Evolutionary conservation across 1,140 invertebrate genomes (phyloP).

Genomic region (Pseudomyrmex dendroicus): DNA sequence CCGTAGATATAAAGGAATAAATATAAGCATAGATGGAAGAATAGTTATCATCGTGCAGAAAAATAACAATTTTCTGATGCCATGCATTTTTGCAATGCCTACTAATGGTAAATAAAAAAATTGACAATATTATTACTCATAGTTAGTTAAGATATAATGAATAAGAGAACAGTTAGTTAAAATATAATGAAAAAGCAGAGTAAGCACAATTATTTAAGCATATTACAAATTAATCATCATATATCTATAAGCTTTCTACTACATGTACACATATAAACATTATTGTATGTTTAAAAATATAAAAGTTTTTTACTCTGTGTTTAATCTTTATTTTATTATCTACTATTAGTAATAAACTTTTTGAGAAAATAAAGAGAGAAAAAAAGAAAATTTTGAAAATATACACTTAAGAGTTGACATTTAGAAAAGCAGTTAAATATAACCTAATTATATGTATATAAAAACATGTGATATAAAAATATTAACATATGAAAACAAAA

Average conservation of each 20-base stretch:
- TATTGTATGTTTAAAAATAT: no score
- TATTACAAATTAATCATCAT: neutral
- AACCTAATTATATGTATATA: no score
- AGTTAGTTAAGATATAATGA: neutral
- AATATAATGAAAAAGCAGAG: no score
- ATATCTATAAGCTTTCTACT: neutral
- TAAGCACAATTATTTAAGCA: neutral
- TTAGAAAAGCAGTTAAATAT: no score
- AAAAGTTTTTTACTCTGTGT: no score
- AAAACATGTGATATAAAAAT: no score
- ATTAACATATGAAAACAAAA: no score
- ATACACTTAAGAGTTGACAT: no score
- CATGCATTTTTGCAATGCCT: constrained; percentile 89
- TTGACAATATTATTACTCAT: constrained; percentile 17
- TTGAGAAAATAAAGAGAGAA: no score
- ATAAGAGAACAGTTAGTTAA: neutral
- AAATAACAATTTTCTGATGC: constrained; percentile 89
- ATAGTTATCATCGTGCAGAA: constrained; percentile 91
- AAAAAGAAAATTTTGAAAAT: no score
- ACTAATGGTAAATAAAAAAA: constrained; percentile 30
- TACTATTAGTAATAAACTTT: no score
- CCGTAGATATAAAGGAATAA: constrained; percentile 90
- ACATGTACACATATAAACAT: neutral
- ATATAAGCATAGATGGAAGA: constrained; percentile 89
- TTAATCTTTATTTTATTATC: no score